Evolutionary conservation across 2,113 vertebrate species (phyloP).

Genomic region (Mola mola): DNA sequence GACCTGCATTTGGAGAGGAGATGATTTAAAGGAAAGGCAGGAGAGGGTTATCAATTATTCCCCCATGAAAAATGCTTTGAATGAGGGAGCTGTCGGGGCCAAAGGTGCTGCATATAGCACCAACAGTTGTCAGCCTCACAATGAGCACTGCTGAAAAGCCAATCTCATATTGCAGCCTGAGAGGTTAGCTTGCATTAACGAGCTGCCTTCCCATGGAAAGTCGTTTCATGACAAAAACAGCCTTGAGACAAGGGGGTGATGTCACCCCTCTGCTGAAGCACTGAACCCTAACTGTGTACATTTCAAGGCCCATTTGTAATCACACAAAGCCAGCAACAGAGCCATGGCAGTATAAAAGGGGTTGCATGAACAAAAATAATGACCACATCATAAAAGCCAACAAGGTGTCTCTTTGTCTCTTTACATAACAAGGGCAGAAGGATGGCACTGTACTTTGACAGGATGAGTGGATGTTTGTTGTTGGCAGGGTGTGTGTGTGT

Average conservation of each 20-base stretch:
- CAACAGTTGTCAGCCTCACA: conserved; percentile 82
- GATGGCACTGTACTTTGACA: conserved; percentile 23
- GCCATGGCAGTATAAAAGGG: conserved; percentile 41
- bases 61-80: conserved; percentile 60
- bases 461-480: conserved; percentile 55
- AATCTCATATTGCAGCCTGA: conserved; percentile 81
- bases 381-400: conserved; percentile 58
- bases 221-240: conserved; percentile 64
- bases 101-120: conserved; percentile 81
- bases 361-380: conserved; percentile 67
- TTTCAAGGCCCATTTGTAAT: conserved; percentile 74
- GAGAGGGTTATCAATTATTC: conserved; percentile 71
- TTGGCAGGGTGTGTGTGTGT: conserved; percentile 6
- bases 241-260: conserved; percentile 72
- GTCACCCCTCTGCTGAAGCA: conserved; percentile 69
- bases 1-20: conserved; percentile 44
- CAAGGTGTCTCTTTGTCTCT: conserved; percentile 51
- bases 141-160: conserved; percentile 76
- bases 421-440: conserved; percentile 39
- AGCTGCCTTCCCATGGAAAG: conserved; percentile 70
- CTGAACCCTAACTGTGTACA: conserved; percentile 77
- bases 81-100: conserved; percentile 73
- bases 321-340: conserved; percentile 59
- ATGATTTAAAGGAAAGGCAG: conserved; percentile 61
- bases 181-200: conserved; percentile 75